Percentiles rank a stretch among this genome's conserved stretches.
Conservation (phyloP, 1,140 invertebrate genomes). For the Listronotus bonariensis region DNA sequence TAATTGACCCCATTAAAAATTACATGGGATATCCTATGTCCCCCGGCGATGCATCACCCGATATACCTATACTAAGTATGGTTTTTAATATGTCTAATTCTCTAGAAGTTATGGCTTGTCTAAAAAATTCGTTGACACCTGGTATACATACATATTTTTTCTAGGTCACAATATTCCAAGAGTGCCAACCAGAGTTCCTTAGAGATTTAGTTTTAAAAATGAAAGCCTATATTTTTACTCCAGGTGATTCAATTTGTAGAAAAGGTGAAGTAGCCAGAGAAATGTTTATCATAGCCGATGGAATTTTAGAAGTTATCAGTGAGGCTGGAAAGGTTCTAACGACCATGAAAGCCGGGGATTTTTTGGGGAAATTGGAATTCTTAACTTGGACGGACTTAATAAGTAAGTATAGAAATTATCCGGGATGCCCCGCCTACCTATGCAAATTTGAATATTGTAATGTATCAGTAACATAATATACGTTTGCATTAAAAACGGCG, state of each 20-base stretch:
- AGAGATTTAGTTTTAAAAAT: constrained; percentile 97
- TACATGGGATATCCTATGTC: too few species aligned
- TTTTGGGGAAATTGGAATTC: constrained; percentile 98
- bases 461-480: too few species aligned
- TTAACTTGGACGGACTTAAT: constrained; percentile 94
- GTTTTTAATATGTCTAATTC: too few species aligned
- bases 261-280: constrained; percentile 85
- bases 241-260: constrained; percentile 93
- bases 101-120: too few species aligned
- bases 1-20: too few species aligned
- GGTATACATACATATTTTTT: too few species aligned
- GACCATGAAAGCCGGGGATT: constrained; percentile 96
- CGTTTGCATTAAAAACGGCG: too few species aligned
- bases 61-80: too few species aligned
- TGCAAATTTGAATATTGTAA: too few species aligned
- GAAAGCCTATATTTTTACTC: constrained; percentile 97
- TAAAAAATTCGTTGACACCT: too few species aligned
- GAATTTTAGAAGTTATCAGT: constrained; percentile 93
- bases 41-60: too few species aligned
- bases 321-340: constrained; percentile 91
- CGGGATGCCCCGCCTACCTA: too few species aligned
- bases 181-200: constrained; percentile 96
- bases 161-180: constrained; percentile 86
- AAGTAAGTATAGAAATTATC: constrained; percentile 79
- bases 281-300: constrained; percentile 98